These are phyloP conservation scores for Drosophila hydei DNA, from an alignment of 1,140 invertebrate species.

Conservation along the genomic window DNA sequence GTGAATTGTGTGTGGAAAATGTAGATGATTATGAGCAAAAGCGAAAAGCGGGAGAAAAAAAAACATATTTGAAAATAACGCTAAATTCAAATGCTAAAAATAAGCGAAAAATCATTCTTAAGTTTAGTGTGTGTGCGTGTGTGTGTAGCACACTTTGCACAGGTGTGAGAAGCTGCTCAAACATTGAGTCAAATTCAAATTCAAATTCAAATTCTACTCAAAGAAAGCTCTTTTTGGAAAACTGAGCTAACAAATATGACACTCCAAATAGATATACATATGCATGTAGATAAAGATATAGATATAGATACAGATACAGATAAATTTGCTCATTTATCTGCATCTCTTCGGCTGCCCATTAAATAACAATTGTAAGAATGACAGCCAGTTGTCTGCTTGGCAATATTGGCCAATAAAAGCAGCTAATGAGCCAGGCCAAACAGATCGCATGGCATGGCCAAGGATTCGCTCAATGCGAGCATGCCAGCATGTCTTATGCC, in stretches of 20 bases:
- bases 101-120: slow-evolving; percentile 81
- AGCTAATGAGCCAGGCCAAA: slow-evolving; percentile 47
- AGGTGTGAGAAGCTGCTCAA: slow-evolving; percentile 52
- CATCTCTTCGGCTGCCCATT: slow-evolving; percentile 42
- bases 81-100: slow-evolving; percentile 78
- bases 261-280: slow-evolving; percentile 14
- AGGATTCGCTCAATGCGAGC: slow-evolving; percentile 69
- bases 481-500: not conserved
- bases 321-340: slow-evolving; percentile 1
- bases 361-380: slow-evolving; percentile 74
- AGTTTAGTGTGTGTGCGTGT: slow-evolving; percentile 44
- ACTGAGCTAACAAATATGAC: slow-evolving; percentile 33
- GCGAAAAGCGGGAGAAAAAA: slow-evolving; percentile 39
- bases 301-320: slow-evolving; percentile 25
- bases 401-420: slow-evolving; percentile 37
- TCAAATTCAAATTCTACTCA: slow-evolving; percentile 43
- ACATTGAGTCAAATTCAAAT: slow-evolving; percentile 41
- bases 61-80: slow-evolving; percentile 46
- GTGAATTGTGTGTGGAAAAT: slow-evolving; percentile 80
- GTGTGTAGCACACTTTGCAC: slow-evolving; percentile 50
- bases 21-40: slow-evolving; percentile 74
- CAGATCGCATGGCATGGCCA: slow-evolving; percentile 57
- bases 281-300: slow-evolving; percentile 17
- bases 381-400: slow-evolving; percentile 66
- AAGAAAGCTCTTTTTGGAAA: slow-evolving; percentile 61